These are phyloP conservation scores for Mormyrus lacerda DNA, from an alignment of 2,113 vertebrate species.

Conservation along the genomic window DNA sequence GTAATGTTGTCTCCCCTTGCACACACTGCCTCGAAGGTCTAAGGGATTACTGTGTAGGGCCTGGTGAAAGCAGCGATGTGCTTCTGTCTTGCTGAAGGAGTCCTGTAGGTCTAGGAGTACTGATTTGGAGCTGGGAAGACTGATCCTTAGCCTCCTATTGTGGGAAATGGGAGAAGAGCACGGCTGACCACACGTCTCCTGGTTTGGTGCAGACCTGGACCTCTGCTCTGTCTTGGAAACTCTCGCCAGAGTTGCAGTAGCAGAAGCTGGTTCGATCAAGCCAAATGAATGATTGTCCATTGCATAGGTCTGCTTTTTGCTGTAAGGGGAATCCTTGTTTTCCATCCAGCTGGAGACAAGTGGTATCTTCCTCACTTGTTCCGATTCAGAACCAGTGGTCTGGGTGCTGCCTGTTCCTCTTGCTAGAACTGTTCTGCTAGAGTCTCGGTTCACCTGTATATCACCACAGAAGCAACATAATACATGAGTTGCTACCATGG, in stretches of 20 bases:
- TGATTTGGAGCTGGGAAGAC: slow-evolving; percentile 7
- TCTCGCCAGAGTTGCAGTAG: neutral
- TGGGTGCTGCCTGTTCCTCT: neutral
- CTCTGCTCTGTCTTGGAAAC: neutral
- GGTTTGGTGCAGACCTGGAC: neutral
- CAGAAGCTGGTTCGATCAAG: slow-evolving; percentile 30
- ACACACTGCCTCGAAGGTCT: slow-evolving; percentile 60
- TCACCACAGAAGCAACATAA: neutral
- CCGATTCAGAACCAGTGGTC: neutral
- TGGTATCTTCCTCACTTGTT: neutral
- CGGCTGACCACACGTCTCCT: slow-evolving; percentile 14
- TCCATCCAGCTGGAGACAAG: neutral
- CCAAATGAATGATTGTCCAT: slow-evolving; percentile 25
- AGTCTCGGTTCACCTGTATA: neutral
- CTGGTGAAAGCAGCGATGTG: slow-evolving; percentile 49
- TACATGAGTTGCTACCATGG: neutral
- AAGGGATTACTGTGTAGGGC: slow-evolving; percentile 44
- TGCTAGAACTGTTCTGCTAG: neutral
- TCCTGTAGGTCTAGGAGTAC: slow-evolving; percentile 57
- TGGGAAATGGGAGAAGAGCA: slow-evolving; percentile 19
- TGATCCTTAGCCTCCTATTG: neutral
- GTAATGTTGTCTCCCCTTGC: slow-evolving; percentile 55
- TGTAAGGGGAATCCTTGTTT: slow-evolving; percentile 36
- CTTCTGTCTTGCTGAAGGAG: slow-evolving; percentile 59
- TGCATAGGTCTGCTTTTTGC: slow-evolving; percentile 23